Evolutionary conservation across 2,888 invertebrate species (phyloP).

Genomic region (Eupithecia subfuscata): DNA sequence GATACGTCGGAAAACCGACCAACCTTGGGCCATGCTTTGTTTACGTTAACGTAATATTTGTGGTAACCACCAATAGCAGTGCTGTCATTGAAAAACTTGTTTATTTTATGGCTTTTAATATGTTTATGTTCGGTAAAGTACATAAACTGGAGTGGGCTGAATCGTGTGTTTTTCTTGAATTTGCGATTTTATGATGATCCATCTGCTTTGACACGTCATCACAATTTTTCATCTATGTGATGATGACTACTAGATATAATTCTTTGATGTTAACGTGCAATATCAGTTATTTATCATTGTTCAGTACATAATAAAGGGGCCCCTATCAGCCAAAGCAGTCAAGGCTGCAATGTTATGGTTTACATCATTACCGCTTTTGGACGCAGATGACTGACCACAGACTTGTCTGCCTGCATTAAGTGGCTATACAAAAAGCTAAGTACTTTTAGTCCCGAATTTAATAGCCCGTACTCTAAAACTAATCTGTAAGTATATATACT

Average conservation of each 20-base stretch:
- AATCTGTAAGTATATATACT: too few relatives aligned
- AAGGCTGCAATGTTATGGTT: constrained; percentile 66
- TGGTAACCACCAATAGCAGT: constrained; percentile 22
- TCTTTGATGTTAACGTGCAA: neutral
- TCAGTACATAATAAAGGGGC: constrained; percentile 55
- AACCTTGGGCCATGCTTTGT: constrained; percentile 32
- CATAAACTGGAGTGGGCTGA: constrained; percentile 13
- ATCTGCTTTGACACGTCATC: neutral
- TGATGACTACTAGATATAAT: neutral
- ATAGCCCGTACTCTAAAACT: constrained; percentile 4
- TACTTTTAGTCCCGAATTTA: constrained; percentile 17
- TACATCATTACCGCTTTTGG: constrained; percentile 62
- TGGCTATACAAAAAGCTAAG: constrained; percentile 20
- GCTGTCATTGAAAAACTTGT: constrained; percentile 40
- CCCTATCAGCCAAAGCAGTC: constrained; percentile 55
- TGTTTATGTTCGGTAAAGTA: constrained; percentile 27
- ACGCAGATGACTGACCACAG: constrained; percentile 57
- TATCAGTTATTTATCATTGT: constrained; percentile 30
- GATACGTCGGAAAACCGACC: constrained; percentile 32
- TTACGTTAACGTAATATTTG: constrained; percentile 40
- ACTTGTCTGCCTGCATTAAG: constrained; percentile 43
- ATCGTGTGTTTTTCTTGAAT: neutral
- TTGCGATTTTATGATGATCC: neutral
- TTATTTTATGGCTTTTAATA: constrained; percentile 27
- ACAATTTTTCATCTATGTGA: neutral